Base-by-base conservation (phyloP, 2,797 vertebrate genomes). In the Corythornis leucogaster region DNA sequence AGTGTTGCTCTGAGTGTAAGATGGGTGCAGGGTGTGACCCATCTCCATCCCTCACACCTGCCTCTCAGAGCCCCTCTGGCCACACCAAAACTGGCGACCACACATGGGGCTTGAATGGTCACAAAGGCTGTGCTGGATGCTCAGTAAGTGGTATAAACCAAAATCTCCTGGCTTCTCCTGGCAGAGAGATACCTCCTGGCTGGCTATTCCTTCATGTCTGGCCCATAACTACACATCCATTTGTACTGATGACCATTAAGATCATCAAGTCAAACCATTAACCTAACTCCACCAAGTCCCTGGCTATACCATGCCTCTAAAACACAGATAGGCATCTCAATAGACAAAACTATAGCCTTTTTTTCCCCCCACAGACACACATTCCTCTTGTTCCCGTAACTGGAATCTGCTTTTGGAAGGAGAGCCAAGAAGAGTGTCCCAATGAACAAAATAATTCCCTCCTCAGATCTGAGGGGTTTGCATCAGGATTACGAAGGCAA, bases 61-160 rank as follows among this genome's bases (percentile, higher is more conserved):
- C 50, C 43, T 67, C 7, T 2, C 45, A 70, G 53, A 70, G 18
- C 9, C n/a, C 28, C 9, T 63, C 12, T 58, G 26, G 30, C 64
- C 33, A 4, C 38, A 4, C 15, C 43, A n/a, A 8, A 8, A 14
- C 22, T 16, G 40, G 17, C 17, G 46, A 26, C 57, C 54, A 16
- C 15, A 24, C 0, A 0, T 6, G 1, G 5, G 62, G 28, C 8
- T 6, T 30, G 7, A 2, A 8, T 15, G n/a, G 21, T 30, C 42
- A 6, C 11, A 30, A 40, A 46, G 35, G 31, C 9, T 70, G 43
- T 24, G 17, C 33, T 63, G 46, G 26, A 33, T 64, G 26, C 7
- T 68, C 55, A 31, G 5, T 11, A 31, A 35, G 17, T 16, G 33
- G 7, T 19, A 19, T 18, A 53, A 9, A 42, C 6, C 28, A 53